Evolutionary conservation across 1,140 invertebrate genomes (phyloP), one percentile per base, ranked within the genome.

Genomic region (Kradibia gibbosae): DNA sequence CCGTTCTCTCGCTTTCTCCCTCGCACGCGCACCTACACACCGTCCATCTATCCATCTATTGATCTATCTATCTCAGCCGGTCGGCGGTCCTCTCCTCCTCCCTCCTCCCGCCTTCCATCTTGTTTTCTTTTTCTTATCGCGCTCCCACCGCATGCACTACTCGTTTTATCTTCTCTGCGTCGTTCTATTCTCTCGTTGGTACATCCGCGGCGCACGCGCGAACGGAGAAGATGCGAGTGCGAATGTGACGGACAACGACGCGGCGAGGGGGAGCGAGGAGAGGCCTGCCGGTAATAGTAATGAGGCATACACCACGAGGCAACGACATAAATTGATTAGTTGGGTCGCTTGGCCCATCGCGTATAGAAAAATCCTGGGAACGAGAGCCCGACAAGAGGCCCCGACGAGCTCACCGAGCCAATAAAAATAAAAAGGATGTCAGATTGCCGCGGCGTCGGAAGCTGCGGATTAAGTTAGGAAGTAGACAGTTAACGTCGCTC

Each of bases 391-490:
- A 86, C 85, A 36, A 53, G 71, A 73, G 73, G 85, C 11, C 74
- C 65, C 62, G 34, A 48, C 28, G 50, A 71, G 45, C 65, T 45
- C 71, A 85, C 74, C 84, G 86, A 88, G 87, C 86, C 88, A 91
- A 91, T 91, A 89, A 91, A 91, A 91, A 91, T 91, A 91, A 91
- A 91, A 91, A 91, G 90, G 90, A 91, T 91, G 90, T 91, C 90
- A 91, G 90, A 91, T 91, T 91, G 90, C 88, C 89, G 89, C 89
- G 88, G 90, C 90, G 89, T 91, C 90, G 90, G 90, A 91, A 91
- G 90, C 89, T 90, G 90, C 90, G 90, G 90, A 91, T 91, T 91
- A 91, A 91, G 90, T 91, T 91, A 91, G 90, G 90, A 91, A 91
- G 90, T 90, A 87, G 90, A 91, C 90, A 88, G 90, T 91, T 91